Evolutionary conservation across 2,797 vertebrate species (phyloP), one percentile per base, ranked within the genome.

Genomic region (Gephyroberyx darwinii): DNA sequence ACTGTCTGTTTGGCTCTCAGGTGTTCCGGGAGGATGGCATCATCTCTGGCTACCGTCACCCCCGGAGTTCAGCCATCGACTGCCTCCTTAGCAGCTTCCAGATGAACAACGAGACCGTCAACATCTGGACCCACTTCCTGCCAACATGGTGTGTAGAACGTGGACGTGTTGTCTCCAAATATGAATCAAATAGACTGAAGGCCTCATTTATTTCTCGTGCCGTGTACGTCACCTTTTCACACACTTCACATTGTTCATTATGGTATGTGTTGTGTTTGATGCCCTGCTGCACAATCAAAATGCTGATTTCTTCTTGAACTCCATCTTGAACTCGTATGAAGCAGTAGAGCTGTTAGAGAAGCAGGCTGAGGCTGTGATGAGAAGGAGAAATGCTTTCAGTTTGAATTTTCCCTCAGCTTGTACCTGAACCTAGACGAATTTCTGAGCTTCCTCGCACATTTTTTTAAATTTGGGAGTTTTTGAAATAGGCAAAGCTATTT

Each of bases 101-200:
- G 77, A 92, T 96, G 94, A 96, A 92, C 83, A 98, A 96, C 1
- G 95, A 97, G 88, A 96, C 96, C 0, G 74, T 96, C 82, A 98
- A 96, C 91, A 97, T 96, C 89, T 97, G 96, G 96, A 96, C 95
- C 19, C 95, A 95, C 86, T 97, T 98, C 84, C 91, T 98, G 50
- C 95, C 95, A 0, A 95, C 94, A 8, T 95, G 95, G 95, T 96
- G 83, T 69, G 85, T 41, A 35, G 17, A 35, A 5, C 12, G 1
- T 30, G 35, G 1, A 19, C 19, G 45, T 26, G 2, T 6, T 39
- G 17, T 43, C 19, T 2, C 31, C 8, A 17, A 55, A 55, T n/a
- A 5, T 19, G 19, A 12, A 17, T 14, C 43, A 45, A 45, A 45
- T 5, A 45, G 14, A 45, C 43, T 45, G 43, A 45, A 17, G 43